Evolutionary conservation across 2,797 vertebrate species (phyloP).

Genomic region (Micropoecilia bifurca): DNA sequence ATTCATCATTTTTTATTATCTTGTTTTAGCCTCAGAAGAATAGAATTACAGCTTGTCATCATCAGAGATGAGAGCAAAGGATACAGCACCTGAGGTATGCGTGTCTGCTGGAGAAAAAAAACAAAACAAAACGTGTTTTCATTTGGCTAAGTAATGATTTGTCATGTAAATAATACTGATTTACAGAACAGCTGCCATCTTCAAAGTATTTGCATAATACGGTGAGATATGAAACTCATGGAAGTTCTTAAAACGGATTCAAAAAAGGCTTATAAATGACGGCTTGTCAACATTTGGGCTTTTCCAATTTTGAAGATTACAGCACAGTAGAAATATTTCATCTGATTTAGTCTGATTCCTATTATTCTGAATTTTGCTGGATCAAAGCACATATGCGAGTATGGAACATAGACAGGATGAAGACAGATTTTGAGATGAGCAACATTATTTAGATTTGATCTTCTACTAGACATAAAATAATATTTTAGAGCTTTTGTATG

Average conservation of each 20-base stretch:
- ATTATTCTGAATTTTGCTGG: neutral
- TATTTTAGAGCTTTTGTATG: neutral
- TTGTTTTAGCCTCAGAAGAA: neutral
- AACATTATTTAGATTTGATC: neutral
- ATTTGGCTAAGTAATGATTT: neutral
- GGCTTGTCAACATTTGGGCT: neutral
- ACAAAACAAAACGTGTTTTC: neutral
- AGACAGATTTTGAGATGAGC: neutral
- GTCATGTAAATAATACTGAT: neutral
- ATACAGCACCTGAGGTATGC: neutral
- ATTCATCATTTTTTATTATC: neutral
- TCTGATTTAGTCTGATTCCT: neutral
- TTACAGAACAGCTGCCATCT: neutral
- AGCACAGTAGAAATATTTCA: neutral
- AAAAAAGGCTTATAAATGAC: neutral
- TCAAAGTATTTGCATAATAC: neutral
- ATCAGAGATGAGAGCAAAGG: neutral
- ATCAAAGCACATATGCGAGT: neutral
- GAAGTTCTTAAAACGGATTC: neutral
- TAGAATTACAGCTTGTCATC: neutral
- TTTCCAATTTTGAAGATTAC: neutral
- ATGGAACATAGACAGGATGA: neutral
- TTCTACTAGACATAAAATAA: neutral
- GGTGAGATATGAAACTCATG: neutral
- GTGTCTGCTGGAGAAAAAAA: neutral